These are phyloP conservation scores for Tenrec ecaudatus DNA, from an alignment of 2,113 vertebrate genomes.

Conservation along the genomic window DNA sequence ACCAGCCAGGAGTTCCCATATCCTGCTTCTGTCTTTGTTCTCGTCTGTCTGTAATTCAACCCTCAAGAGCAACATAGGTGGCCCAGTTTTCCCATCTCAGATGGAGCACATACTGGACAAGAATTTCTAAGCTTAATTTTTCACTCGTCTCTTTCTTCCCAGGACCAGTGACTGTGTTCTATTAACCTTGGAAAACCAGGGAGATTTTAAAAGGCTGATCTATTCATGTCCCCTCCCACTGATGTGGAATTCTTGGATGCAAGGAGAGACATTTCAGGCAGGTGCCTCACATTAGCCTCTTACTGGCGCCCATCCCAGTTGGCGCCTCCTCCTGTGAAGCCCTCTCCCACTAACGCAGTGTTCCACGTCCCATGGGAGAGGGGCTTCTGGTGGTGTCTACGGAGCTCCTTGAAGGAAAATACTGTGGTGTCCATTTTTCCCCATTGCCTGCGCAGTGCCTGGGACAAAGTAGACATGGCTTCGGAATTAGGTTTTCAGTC, in stretches of 20 bases:
- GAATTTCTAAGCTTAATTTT: neutral
- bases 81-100: neutral
- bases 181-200: neutral
- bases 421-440: too few species aligned
- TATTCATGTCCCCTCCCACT: neutral
- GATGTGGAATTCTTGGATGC: neutral
- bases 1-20: neutral
- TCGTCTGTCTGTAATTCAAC: neutral
- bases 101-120: neutral
- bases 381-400: neutral
- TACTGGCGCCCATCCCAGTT: neutral
- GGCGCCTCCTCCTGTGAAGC: neutral
- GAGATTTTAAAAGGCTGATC: neutral
- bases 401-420: neutral
- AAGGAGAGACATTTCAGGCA: neutral
- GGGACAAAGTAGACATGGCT: neutral
- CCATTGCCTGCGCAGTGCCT: too few species aligned
- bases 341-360: accelerated
- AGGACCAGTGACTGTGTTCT: neutral
- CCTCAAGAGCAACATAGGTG: neutral
- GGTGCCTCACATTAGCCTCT: neutral
- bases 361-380: neutral
- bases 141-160: neutral
- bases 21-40: neutral
- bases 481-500: neutral